Base-by-base conservation (phyloP, 2,113 vertebrate species). In the Tricholaema leucomelas region DNA sequence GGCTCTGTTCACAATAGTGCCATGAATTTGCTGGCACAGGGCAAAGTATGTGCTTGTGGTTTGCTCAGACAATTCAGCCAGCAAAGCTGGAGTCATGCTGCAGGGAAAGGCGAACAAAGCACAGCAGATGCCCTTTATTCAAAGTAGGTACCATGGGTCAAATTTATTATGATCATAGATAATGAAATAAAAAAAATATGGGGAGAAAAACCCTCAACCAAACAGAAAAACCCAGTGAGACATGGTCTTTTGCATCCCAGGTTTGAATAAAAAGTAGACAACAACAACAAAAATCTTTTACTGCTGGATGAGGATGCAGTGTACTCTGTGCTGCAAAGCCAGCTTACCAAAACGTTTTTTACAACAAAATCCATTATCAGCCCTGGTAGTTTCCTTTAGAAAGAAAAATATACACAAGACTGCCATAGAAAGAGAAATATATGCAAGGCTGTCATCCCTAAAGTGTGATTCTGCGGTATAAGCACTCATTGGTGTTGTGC, bases 21-120 rank as follows among this genome's bases (percentile, higher is more conserved):
- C 73, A 66, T 31, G 35, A 88, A 92, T 66, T 74, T 87, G 14
- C 56, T 91, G 84, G 55, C 17, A 1, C 46, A 31, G 23, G 36
- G 44, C 40, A 55, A 55, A 84, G 24, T 31, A 66, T 17, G 20
- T 48, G 17, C 7, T 81, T 85, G 69, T 63, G 81, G 56, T 92
- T 91, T 88, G 23, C 59, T 38, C 35, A 92, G 76, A 87, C 72
- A 91, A 94, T 94, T 89, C n/a, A 72, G 52, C 50, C 16, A 48
- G 36, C 25, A 31, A 88, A 66, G 46, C 64, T 6, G 2, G 60
- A 72, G 46, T 44, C 52, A 25, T 36, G 84, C 86, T 80, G 80
- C 71, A 89, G 81, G 64, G 64, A 63, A 93, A 92, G 40, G 36
- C 2, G 1, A 93, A 85, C 15, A 73, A 81, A 94, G 65, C 18